Base-by-base conservation (phyloP, 2,113 vertebrate species). In the Mobula birostris region DNA sequence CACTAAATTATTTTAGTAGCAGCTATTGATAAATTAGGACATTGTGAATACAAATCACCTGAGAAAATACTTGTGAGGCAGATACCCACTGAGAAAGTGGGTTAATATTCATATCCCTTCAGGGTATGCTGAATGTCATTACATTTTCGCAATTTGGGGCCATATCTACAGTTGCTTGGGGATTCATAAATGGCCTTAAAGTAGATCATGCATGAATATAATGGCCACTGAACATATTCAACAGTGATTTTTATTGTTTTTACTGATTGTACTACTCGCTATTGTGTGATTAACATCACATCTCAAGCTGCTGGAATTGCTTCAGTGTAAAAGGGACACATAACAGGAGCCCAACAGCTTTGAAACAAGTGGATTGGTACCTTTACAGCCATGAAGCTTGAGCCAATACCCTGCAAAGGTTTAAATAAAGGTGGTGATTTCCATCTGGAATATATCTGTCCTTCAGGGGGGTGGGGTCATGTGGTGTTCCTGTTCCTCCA, bases 191-290 rank as follows among this genome's bases (percentile, higher is more conserved):
- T 90, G 61, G 15, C 63, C 29, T 66, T 90, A 90, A 1, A 24
- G 72, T 74, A 74, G 68, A 15, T 21, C 15, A 74, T 74, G 72
- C 72, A 21, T 21, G 17, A 74, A 24, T 21, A 24, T 74, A 74
- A 79, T 90, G 12, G 32, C 61, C 29, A 19, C 32, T 66, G 61
- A 66, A 66, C 32, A 17, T 90, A n/a, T 29, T n/a, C 29, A 90
- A 36, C 29, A 68, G n/a, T 88, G 83, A 58, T 27, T 85, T 74
- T 88, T 88, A 61, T 90, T 90, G 58, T 88, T 66, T 66, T 66
- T 88, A 63, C 85, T 19, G 61, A 66, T 66, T 66, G 85, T 19
- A 90, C n/a, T n/a, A 66, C 27, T 66, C 61, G 36, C 7, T 79
- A 12, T 4, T 36, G 61, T 66, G 61, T 17, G n/a, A 90, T 66